Conservation (phyloP, 2,797 vertebrate species). For the Mastacembelus armatus region DNA sequence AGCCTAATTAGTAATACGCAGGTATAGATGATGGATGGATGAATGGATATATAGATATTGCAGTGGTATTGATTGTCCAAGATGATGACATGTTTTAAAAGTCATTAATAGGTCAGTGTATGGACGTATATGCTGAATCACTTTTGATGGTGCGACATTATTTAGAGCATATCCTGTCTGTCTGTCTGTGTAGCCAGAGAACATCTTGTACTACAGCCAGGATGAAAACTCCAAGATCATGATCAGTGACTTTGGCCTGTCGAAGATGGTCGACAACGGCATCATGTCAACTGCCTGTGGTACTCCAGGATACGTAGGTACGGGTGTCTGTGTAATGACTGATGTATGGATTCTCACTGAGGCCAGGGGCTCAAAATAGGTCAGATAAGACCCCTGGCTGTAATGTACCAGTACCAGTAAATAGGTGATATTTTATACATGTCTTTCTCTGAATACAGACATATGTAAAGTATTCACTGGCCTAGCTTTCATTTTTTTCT, state of each 20-base stretch:
- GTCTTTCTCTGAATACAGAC: not conserved
- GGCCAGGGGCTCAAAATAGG: not conserved
- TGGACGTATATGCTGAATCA: no score
- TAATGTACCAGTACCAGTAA: no score
- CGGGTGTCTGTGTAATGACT: slow-evolving; percentile 33
- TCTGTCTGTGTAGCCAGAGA: slow-evolving; percentile 88
- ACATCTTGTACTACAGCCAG: slow-evolving; percentile 92
- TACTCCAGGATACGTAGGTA: slow-evolving; percentile 97
- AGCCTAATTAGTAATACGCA: no score
- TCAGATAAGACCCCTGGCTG: not conserved
- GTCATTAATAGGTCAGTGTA: no score
- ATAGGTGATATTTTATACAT: not conserved
- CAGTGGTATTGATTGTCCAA: no score
- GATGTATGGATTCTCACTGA: not conserved
- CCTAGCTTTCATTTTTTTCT: not conserved
- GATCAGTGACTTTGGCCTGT: slow-evolving; percentile 98
- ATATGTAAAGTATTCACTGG: not conserved
- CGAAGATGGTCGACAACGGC: slow-evolving; percentile 93
- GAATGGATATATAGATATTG: no score
- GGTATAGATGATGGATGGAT: no score
- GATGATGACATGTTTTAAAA: no score
- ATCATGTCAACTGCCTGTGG: slow-evolving; percentile 98
- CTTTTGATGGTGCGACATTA: no score
- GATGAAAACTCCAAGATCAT: slow-evolving; percentile 97
- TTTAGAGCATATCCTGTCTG: no score